These are phyloP conservation scores for Cerastis leucographa DNA, from an alignment of 2,888 invertebrate genomes.

Conservation along the genomic window DNA sequence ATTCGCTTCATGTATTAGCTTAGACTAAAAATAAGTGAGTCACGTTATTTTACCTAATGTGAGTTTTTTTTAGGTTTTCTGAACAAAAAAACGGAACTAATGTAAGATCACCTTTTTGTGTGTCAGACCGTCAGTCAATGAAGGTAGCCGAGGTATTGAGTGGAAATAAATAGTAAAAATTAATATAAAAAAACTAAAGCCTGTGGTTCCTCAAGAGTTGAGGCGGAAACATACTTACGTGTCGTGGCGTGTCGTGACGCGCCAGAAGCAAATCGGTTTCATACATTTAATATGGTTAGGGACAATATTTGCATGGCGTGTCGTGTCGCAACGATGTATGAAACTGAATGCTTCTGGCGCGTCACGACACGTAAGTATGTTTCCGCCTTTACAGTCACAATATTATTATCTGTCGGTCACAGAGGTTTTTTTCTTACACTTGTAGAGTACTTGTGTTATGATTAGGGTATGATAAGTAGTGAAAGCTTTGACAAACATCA, in stretches of 20 bases:
- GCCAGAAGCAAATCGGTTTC: too few species aligned
- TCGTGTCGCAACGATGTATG: too few species aligned
- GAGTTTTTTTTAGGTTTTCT: neutral
- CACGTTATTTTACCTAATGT: neutral
- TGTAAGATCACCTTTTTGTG: neutral
- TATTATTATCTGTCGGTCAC: neutral
- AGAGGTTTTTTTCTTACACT: neutral
- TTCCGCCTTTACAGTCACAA: neutral
- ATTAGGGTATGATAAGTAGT: neutral
- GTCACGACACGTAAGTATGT: too few species aligned
- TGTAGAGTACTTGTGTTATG: neutral
- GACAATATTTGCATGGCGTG: too few species aligned
- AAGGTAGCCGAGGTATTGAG: too few species aligned
- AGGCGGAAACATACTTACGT: too few species aligned
- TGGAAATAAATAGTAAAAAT: too few species aligned
- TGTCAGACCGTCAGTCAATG: neutral
- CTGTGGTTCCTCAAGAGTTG: neutral
- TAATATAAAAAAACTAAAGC: neutral
- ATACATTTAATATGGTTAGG: too few species aligned
- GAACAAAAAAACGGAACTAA: neutral
- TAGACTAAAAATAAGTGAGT: neutral
- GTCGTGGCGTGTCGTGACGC: too few species aligned
- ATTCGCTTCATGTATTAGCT: neutral
- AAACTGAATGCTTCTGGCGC: too few species aligned
- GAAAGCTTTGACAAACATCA: conserved; percentile 9